Evolutionary conservation across 2,888 invertebrate genomes (phyloP).

Genomic region (Balanococcus diminutus): DNA sequence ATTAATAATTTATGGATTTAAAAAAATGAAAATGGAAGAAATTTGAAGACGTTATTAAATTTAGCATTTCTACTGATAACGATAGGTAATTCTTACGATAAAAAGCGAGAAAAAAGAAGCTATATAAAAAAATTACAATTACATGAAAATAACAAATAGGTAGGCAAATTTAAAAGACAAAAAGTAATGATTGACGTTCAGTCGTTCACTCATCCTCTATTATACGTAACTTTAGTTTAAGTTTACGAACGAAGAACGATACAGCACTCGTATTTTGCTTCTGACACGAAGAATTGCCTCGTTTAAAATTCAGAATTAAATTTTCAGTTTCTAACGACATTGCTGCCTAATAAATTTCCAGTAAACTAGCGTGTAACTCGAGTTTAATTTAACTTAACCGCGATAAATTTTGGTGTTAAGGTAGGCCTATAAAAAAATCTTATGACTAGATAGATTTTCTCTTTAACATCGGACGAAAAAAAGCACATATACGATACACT

Average conservation of each 20-base stretch:
- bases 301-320: background rate
- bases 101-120: background rate
- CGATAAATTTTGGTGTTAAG: slow-evolving; percentile 39
- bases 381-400: background rate
- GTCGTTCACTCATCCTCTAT: background rate
- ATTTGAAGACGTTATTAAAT: background rate
- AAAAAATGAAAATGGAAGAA: background rate
- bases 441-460: slow-evolving; percentile 27
- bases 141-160: background rate
- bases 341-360: background rate
- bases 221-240: background rate
- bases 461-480: background rate
- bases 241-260: background rate
- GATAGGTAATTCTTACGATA: background rate
- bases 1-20: background rate
- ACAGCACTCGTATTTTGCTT: background rate
- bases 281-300: background rate
- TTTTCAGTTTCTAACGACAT: background rate
- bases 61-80: background rate
- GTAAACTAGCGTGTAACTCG: background rate
- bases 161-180: background rate
- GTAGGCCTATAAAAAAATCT: slow-evolving; percentile 36
- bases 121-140: background rate
- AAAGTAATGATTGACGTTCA: background rate
- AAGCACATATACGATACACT: background rate